Base-by-base conservation (phyloP, 2,888 invertebrate genomes). In the Clusia tigrina region DNA sequence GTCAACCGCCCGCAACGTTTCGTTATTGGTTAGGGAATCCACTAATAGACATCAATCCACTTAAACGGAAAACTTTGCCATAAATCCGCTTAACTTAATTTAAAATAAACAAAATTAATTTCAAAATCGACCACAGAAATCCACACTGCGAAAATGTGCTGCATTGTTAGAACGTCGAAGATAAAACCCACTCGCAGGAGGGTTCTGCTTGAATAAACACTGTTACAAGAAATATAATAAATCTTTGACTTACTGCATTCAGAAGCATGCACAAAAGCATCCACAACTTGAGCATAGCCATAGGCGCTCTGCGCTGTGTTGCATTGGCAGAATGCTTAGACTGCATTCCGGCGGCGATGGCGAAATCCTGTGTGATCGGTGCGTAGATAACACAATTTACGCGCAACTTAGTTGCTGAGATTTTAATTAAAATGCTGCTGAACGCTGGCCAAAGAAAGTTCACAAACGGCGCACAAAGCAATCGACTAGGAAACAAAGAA, bases 201-300 rank as follows among this genome's bases (percentile, higher is more conserved):
- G 67, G 67, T 70, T 37, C 67, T 64, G 69, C 62, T 53, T 10
- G n/a, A 42, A 42, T 42, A 42, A 42, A 42, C 6, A 42, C 32
- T 32, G 32, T 32, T 17, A 5, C 48, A 48, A 48, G 48, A 48
- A 48, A 5, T 20, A 2, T 6, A 48, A 48, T 32, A 32, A 32
- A 32, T 9, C 12, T 6, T 42, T 42, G 20, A 80, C 81, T 81
- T 79, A 81, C 81, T 66, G 79, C 79, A 76, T 78, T 81, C 66
- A 81, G 67, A 59, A 80, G 72, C 80, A 80, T 74, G 64, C 76
- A 76, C 63, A 80, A 71, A 58, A 79, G 62, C 63, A 81, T 68
- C 73, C 78, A 69, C 52, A 78, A 62, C 68, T 48, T 48, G 18
- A 20, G 48, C 5, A 15, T 15, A 15, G 22, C 18, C 20, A 5